Evolutionary conservation across 1,140 invertebrate genomes (phyloP).

Genomic region (Psilanteris sp.): DNA sequence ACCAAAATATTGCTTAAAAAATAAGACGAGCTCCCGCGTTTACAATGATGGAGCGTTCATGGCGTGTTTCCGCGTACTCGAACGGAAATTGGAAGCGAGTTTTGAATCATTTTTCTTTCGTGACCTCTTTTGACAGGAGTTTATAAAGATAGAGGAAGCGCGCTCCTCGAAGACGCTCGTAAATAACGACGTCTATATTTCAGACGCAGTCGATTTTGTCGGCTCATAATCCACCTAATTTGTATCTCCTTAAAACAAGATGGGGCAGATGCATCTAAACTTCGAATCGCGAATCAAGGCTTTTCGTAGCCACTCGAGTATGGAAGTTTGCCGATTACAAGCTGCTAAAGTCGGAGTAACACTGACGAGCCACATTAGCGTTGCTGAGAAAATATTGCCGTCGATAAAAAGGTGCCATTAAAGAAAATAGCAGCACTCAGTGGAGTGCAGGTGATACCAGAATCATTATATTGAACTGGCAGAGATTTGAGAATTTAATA

Average conservation of each 20-base stretch:
- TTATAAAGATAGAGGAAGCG: slow-evolving; percentile 29
- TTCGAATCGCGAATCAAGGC: background rate
- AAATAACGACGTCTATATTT: slow-evolving; percentile 37
- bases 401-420: slow-evolving; percentile 19
- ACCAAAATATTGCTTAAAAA: background rate
- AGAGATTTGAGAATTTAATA: too few species aligned
- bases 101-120: slow-evolving; percentile 33
- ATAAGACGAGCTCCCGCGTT: background rate
- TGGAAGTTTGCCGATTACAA: slow-evolving; percentile 13
- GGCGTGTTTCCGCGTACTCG: slow-evolving; percentile 1
- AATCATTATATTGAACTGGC: too few species aligned
- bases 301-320: slow-evolving; percentile 22
- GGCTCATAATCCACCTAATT: slow-evolving; percentile 41
- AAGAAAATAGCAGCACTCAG: slow-evolving; percentile 21
- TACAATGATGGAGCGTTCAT: slow-evolving; percentile 2
- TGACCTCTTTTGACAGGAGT: slow-evolving; percentile 27
- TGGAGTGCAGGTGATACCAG: slow-evolving; percentile 6
- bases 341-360: slow-evolving; percentile 10
- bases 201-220: slow-evolving; percentile 26
- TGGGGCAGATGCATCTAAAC: background rate
- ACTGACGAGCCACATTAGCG: slow-evolving; percentile 25
- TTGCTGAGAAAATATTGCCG: slow-evolving; percentile 21
- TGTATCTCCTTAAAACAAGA: slow-evolving; percentile 24
- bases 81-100: slow-evolving; percentile 27
- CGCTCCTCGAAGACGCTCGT: background rate